A percentile compares a stretch with the other conserved stretches of the same genome.
phyloP scores from a whole-genome alignment of 1,140 invertebrate species.

The Hylaeus volcanicus region DNA sequence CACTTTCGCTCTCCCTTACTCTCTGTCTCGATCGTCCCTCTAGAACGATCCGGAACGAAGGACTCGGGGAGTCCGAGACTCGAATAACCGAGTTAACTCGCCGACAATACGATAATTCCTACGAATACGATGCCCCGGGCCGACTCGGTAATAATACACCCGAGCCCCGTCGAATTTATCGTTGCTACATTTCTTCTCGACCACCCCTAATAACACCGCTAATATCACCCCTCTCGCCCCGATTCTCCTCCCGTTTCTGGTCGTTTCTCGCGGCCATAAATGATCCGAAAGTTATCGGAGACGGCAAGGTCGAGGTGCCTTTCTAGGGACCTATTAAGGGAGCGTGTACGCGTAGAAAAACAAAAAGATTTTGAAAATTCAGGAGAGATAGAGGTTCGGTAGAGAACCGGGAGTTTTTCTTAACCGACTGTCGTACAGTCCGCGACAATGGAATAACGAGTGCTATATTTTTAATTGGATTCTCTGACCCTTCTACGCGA shows the following conservation, averaged over 20 bases:
- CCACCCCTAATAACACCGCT: conserved; percentile 22
- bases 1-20: too few species aligned
- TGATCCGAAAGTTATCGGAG: conserved; percentile 14
- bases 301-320: not conserved
- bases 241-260: too few species aligned
- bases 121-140: not conserved
- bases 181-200: conserved; percentile 32
- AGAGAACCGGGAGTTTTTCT: too few species aligned
- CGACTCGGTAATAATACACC: conserved; percentile 39
- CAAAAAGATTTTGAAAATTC: too few species aligned
- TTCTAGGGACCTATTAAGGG: not conserved
- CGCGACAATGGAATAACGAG: too few species aligned
- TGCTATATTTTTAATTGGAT: too few species aligned
- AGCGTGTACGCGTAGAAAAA: too few species aligned
- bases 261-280: not conserved
- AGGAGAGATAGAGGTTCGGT: too few species aligned
- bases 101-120: conserved; percentile 52
- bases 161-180: conserved; percentile 44
- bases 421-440: too few species aligned
- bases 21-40: conserved; percentile 8
- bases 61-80: conserved; percentile 28
- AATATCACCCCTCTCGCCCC: conserved; percentile 6
- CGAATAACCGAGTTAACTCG: conserved; percentile 38
- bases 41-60: not conserved
- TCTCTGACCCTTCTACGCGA: too few species aligned